phyloP scores from a whole-genome alignment of 2,888 invertebrate species.

The Mesorhabditis sp. region DNA sequence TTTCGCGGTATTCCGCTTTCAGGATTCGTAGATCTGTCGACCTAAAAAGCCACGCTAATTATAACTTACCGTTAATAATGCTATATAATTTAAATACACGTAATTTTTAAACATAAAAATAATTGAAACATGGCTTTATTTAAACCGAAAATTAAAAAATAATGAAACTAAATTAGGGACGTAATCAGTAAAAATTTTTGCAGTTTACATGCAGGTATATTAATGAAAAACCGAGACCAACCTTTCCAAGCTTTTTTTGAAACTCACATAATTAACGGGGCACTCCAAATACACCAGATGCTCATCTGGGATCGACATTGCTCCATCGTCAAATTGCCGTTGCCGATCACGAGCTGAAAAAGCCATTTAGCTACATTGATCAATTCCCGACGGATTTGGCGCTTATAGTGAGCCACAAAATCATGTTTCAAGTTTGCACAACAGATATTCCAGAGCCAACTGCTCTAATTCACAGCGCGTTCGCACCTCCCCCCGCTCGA shows the following conservation, averaged over 20 bases:
- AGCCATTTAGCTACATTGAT: background rate
- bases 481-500: too few species aligned
- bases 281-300: conserved; percentile 29
- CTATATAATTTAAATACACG: too few species aligned
- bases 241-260: background rate
- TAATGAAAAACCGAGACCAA: background rate
- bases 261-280: conserved; percentile 13
- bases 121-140: background rate
- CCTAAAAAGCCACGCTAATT: conserved; percentile 27
- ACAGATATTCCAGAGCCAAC: too few species aligned
- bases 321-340: conserved; percentile 29
- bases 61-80: too few species aligned
- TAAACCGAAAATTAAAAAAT: background rate
- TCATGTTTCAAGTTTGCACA: too few species aligned
- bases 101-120: background rate
- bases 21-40: conserved; percentile 23
- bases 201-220: too few species aligned
- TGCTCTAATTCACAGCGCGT: too few species aligned
- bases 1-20: conserved; percentile 23
- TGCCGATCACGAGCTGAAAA: conserved; percentile 39
- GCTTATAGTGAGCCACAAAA: too few species aligned
- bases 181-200: too few species aligned
- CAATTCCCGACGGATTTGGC: background rate
- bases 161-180: too few species aligned
- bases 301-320: conserved; percentile 37